These are phyloP conservation scores for Petaurus breviceps DNA, from an alignment of 2,113 vertebrate species.

Conservation along the genomic window DNA sequence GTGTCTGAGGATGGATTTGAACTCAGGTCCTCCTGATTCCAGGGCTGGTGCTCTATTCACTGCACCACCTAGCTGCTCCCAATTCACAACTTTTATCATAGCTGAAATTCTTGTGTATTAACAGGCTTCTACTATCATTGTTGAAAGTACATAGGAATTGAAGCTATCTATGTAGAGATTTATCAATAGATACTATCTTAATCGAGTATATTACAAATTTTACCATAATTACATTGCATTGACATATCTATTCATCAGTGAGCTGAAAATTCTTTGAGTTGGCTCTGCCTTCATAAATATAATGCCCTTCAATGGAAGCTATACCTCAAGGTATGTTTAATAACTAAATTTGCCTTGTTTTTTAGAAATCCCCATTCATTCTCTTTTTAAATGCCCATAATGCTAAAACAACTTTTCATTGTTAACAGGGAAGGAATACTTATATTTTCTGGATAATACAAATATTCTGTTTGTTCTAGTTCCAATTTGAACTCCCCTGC, in stretches of 20 bases:
- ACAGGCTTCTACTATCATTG: not conserved
- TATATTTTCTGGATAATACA: slow-evolving; percentile 21
- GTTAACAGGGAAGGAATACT: not conserved
- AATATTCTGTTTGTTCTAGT: not conserved
- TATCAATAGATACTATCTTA: not conserved
- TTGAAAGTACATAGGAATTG: not conserved
- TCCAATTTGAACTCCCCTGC: not conserved
- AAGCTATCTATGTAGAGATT: not conserved
- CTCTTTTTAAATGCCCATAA: not conserved
- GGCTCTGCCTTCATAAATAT: not conserved
- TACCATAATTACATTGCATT: not conserved
- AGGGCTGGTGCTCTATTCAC: too few species aligned
- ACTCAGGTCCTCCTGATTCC: too few species aligned
- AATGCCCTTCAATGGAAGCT: slow-evolving; percentile 21
- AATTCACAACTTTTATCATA: not conserved
- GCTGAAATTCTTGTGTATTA: not conserved
- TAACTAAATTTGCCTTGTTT: not conserved
- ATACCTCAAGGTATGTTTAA: not conserved
- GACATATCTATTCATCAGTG: not conserved
- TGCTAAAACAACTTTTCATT: not conserved
- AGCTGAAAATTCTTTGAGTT: not conserved
- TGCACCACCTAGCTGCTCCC: too few species aligned
- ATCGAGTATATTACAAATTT: not conserved
- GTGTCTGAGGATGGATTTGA: too few species aligned
- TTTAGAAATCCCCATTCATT: slow-evolving; percentile 7